Evolutionary conservation across 2,113 vertebrate species (phyloP), one percentile per base, ranked within the genome.

Genomic region (Pao palembangensis): DNA sequence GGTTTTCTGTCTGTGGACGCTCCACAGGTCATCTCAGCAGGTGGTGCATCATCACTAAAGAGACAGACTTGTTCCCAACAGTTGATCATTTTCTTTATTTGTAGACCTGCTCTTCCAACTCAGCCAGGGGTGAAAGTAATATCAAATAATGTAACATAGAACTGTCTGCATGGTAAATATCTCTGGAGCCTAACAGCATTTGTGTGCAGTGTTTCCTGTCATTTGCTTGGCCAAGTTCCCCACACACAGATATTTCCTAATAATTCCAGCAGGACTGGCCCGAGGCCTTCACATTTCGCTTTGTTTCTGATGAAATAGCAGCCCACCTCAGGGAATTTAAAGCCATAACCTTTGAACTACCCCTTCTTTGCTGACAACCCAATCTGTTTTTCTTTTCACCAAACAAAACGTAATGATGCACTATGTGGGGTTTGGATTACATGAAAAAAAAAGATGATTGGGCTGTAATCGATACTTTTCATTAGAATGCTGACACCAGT

Each of bases 381-480:
- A 50, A 52, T 17, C 8, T 3, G n/a, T 10, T 13, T 2, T 51
- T 11, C 2, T 31, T 28, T 28, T 41, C 13, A 0, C 57, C 28
- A 50, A 51, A 18, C 56, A 42, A 6, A 48, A 46, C 47, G 38
- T 28, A 3, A 7, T 5, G 54, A 42, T 69, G 49, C 60, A 65
- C 60, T 38, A 2, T 12, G 34, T 12, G 34, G 11, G 60, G 23
- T 63, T 38, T 3, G 2, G 16, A 17, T 55, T 5, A 52, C 47
- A 2, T 19, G 23, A 3, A 20, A 2, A 31, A 66, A 58, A 69
- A 58, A 69, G 50, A 34, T 34, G 59, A 76, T 25, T 60, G 51
- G 66, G n/a, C 17, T 1, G 8, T 58, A 58, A 74, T 85, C 80
- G 12, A 71, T 81, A 62, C 44, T 64, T 59, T 67, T 61, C 69